These are phyloP conservation scores for Symphodus melops DNA, from an alignment of 2,113 vertebrate species.

Conservation along the genomic window DNA sequence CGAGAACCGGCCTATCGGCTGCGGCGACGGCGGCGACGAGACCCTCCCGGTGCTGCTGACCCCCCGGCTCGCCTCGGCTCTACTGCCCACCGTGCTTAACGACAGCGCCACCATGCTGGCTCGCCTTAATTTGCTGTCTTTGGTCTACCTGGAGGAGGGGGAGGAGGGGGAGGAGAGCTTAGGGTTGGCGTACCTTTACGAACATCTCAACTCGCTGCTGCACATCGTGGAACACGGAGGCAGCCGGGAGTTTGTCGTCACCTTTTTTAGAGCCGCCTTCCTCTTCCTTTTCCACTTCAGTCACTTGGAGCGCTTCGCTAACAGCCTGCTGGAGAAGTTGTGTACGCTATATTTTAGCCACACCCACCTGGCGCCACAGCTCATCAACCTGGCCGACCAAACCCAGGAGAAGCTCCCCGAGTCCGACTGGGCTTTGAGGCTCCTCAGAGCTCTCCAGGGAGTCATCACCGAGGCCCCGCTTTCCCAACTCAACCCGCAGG, in stretches of 20 bases:
- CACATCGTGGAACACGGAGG: slow-evolving; percentile 78
- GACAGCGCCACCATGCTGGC: slow-evolving; percentile 85
- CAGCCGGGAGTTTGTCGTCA: slow-evolving; percentile 74
- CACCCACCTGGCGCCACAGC: slow-evolving; percentile 83
- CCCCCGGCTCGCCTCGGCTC: slow-evolving; percentile 73
- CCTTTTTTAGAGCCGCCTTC: slow-evolving; percentile 86
- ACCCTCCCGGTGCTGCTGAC: slow-evolving; percentile 86
- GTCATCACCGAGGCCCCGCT: slow-evolving; percentile 72
- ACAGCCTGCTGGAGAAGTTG: slow-evolving; percentile 74
- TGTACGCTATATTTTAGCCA: slow-evolving; percentile 83
- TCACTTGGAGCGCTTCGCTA: slow-evolving; percentile 64
- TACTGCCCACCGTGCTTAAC: slow-evolving; percentile 87
- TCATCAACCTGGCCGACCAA: slow-evolving; percentile 84
- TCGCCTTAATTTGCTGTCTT: slow-evolving; percentile 85
- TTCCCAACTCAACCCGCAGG: slow-evolving; percentile 44
- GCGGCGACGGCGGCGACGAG: slow-evolving; percentile 80
- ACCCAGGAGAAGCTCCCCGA: slow-evolving; percentile 76
- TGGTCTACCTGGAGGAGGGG: slow-evolving; percentile 85
- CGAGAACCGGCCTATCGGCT: slow-evolving; percentile 89
- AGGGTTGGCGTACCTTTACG: slow-evolving; percentile 80
- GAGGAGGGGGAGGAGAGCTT: slow-evolving; percentile 73
- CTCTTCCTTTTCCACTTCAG: slow-evolving; percentile 85
- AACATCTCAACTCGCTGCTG: slow-evolving; percentile 82
- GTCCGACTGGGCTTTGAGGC: slow-evolving; percentile 73
- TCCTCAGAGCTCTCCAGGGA: slow-evolving; percentile 80